A percentile compares a stretch with the other conserved stretches of the same genome.
phyloP scores from a whole-genome alignment of 2,888 invertebrate genomes.

The Podotricha telesiphe region DNA sequence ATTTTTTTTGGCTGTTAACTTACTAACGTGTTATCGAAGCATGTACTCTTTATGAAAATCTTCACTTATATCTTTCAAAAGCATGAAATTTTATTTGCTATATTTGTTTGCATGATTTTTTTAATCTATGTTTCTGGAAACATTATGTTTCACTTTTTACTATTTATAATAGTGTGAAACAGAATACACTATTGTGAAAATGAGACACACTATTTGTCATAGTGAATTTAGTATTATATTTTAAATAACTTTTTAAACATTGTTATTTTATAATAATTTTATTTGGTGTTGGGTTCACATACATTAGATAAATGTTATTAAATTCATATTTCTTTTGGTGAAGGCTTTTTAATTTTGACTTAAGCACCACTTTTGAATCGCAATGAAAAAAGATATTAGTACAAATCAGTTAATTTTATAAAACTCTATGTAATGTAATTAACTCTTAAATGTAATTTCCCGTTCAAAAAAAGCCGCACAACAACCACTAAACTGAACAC shows the following conservation, averaged over 20 bases:
- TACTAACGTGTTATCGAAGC: slow-evolving; percentile 28
- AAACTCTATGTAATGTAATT: too few species aligned
- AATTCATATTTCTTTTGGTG: not conserved
- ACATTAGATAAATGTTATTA: not conserved
- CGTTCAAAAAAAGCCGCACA: not conserved
- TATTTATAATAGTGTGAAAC: not conserved
- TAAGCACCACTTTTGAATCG: not conserved
- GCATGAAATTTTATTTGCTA: slow-evolving; percentile 28
- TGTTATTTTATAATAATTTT: not conserved
- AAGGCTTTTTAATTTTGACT: not conserved
- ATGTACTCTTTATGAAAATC: slow-evolving; percentile 25
- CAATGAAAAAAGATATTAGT: not conserved
- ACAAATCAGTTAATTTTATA: too few species aligned
- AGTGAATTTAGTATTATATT: not conserved
- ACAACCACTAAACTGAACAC: not conserved
- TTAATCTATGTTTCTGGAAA: not conserved
- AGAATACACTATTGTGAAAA: not conserved
- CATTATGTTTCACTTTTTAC: not conserved
- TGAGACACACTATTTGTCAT: too few species aligned
- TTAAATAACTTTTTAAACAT: not conserved
- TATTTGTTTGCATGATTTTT: slow-evolving; percentile 30
- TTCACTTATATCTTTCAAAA: slow-evolving; percentile 1
- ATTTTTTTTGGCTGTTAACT: slow-evolving; percentile 32
- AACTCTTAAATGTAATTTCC: not conserved
- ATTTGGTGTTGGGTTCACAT: slow-evolving; percentile 5